phyloP scores from a whole-genome alignment of 2,113 vertebrate genomes.

The Apus apus region DNA sequence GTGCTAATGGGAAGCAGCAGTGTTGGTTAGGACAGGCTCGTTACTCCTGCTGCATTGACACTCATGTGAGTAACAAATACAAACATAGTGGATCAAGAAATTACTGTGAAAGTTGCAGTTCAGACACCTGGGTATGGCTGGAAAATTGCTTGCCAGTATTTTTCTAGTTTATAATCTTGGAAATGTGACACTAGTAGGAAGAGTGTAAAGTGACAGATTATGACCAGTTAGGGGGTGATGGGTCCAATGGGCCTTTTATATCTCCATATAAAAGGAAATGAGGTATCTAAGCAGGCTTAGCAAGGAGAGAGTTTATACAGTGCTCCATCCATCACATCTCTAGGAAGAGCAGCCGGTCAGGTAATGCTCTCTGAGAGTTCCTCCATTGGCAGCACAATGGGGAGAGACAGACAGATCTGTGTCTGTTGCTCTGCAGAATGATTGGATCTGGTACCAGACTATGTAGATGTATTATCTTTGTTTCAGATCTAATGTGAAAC shows the following conservation, averaged over 20 bases:
- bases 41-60: background rate
- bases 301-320: background rate
- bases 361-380: background rate
- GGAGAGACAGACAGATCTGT: background rate
- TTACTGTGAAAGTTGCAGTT: background rate
- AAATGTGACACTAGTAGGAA: background rate
- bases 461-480: background rate
- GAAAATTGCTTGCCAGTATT: background rate
- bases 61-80: background rate
- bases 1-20: background rate
- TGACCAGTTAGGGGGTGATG: background rate
- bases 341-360: background rate
- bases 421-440: background rate
- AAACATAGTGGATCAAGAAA: background rate
- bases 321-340: rapidly evolving
- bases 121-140: background rate
- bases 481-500: background rate
- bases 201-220: background rate
- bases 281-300: background rate
- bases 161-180: background rate
- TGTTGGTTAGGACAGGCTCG: background rate
- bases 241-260: background rate
- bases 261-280: background rate
- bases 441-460: background rate
- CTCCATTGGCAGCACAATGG: background rate